Evolutionary conservation across 1,140 invertebrate genomes (phyloP).

Genomic region (Sarcophaga bullata): DNA sequence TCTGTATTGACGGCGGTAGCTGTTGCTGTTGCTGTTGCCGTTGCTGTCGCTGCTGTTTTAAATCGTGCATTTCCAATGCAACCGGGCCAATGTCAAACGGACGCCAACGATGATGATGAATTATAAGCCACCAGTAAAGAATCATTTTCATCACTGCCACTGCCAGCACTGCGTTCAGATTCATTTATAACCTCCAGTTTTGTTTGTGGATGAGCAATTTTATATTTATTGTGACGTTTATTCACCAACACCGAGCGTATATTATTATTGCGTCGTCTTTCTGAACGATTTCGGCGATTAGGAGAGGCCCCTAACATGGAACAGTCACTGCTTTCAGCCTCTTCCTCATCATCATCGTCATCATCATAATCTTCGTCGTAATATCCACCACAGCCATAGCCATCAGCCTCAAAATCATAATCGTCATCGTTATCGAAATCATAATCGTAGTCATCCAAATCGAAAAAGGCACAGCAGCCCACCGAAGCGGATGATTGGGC

Average conservation of each 20-base stretch:
- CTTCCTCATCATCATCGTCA: conserved; percentile 50
- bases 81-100: conserved; percentile 66
- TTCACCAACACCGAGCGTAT: conserved; percentile 63
- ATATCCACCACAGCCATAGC: conserved; percentile 51
- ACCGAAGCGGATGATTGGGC: conserved; percentile 34
- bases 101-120: conserved; percentile 64
- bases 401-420: conserved; percentile 54
- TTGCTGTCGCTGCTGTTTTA: conserved; percentile 41
- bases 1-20: conserved; percentile 36
- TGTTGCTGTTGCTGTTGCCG: conserved; percentile 45
- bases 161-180: conserved; percentile 61
- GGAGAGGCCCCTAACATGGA: conserved; percentile 53
- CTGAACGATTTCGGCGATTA: conserved; percentile 42
- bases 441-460: conserved; percentile 54
- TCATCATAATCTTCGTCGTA: conserved; percentile 57
- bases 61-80: conserved; percentile 57
- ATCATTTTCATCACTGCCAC: conserved; percentile 65
- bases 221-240: conserved; percentile 63
- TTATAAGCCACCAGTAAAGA: conserved; percentile 66
- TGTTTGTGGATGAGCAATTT: conserved; percentile 60
- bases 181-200: conserved; percentile 64
- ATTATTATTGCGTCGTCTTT: conserved; percentile 52
- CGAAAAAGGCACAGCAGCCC: conserved; percentile 60
- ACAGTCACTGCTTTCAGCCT: conserved; percentile 51
- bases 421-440: conserved; percentile 55